Conservation (phyloP, 2,888 invertebrate genomes). For the Hyppa rectilinea region DNA sequence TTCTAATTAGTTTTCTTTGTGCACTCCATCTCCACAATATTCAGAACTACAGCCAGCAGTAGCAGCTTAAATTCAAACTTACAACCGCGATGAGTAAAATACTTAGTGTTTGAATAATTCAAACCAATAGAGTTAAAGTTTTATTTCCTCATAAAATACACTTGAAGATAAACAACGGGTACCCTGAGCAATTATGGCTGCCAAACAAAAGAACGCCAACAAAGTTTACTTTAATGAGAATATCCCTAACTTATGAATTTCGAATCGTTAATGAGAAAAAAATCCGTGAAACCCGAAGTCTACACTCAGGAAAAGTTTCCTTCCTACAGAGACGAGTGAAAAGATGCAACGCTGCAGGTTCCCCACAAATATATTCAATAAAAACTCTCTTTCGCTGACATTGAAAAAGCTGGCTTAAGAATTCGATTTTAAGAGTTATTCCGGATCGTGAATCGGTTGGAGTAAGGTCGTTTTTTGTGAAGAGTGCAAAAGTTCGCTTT, state of each 20-base stretch:
- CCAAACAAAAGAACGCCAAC: conserved; percentile 41
- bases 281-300: conserved; percentile 65
- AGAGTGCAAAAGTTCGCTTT: conserved; percentile 71
- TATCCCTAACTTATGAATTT: conserved; percentile 72
- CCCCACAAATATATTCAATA: conserved; percentile 45
- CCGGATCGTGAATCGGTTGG: conserved; percentile 38
- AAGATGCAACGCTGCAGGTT: conserved; percentile 79
- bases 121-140: conserved; percentile 39
- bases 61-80: conserved; percentile 43
- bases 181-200: conserved; percentile 35
- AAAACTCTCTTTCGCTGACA: conserved; percentile 46
- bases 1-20: conserved; percentile 64
- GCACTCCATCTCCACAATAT: conserved; percentile 45
- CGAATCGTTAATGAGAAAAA: conserved; percentile 78
- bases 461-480: conserved; percentile 56
- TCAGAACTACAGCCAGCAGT: conserved; percentile 20
- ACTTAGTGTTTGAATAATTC: conserved; percentile 32
- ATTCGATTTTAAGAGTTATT: conserved; percentile 61
- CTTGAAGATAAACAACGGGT: conserved; percentile 30
- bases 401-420: conserved; percentile 62
- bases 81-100: conserved; percentile 39
- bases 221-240: conserved; percentile 69
- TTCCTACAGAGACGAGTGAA: conserved; percentile 72
- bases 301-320: conserved; percentile 75
- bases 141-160: conserved; percentile 45